Percentiles rank a stretch among this genome's conserved stretches.
Conservation (phyloP, 37 sponge, comb jelly and placozoan species). For the Geodia barretti region DNA sequence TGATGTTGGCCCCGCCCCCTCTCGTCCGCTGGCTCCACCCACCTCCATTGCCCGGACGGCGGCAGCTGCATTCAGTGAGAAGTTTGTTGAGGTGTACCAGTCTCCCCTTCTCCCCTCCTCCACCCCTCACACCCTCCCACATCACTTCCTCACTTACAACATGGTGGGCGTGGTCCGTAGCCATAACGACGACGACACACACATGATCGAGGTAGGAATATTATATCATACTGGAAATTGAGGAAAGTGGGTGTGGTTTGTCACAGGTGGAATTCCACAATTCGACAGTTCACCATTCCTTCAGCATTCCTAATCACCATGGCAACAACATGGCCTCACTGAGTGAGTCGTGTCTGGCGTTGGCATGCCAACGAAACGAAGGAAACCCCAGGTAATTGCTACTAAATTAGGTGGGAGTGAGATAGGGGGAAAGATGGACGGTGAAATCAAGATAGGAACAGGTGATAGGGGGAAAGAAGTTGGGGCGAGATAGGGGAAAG, state of each 20-base stretch:
- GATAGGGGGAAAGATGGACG: not conserved
- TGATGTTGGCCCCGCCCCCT: not conserved
- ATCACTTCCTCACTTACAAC: slow-evolving; percentile 21
- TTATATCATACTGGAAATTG: too few species aligned
- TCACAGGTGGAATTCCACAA: slow-evolving; percentile 77
- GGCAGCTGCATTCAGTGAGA: slow-evolving; percentile 32
- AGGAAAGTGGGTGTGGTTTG: too few species aligned
- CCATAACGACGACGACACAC: slow-evolving; percentile 56
- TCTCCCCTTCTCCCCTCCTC: slow-evolving; percentile 47
- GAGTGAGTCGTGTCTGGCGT: slow-evolving; percentile 43
- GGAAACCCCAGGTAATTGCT: slow-evolving; percentile 61
- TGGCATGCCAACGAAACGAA: slow-evolving; percentile 52
- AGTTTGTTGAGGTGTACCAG: slow-evolving; percentile 38
- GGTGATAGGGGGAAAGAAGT: not conserved
- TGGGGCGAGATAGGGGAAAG: too few species aligned
- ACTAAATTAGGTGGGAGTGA: slow-evolving; percentile 7
- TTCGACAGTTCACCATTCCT: slow-evolving; percentile 61
- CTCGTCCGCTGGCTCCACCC: not conserved
- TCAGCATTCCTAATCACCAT: slow-evolving; percentile 59
- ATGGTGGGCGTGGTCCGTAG: slow-evolving; percentile 75
- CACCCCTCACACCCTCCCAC: slow-evolving; percentile 47
- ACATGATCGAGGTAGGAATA: slow-evolving; percentile 54
- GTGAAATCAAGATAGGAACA: too few species aligned
- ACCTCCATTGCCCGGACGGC: not conserved
- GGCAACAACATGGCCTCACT: slow-evolving; percentile 72